phyloP scores from a whole-genome alignment of 2,113 vertebrate species.

The Chaetura pelagica region DNA sequence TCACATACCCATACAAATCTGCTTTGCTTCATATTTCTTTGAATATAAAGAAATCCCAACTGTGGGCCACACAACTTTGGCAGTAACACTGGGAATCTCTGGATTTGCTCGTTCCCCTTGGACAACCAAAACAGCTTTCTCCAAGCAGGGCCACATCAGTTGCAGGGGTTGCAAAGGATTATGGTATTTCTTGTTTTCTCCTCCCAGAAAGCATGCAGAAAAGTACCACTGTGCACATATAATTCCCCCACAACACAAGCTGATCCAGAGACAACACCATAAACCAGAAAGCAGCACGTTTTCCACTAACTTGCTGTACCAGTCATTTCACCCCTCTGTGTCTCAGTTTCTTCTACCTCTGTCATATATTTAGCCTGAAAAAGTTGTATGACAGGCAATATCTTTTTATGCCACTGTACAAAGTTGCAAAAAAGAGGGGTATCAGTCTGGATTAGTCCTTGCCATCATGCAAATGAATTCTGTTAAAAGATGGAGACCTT shows the following conservation, averaged over 20 bases:
- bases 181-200: neutral
- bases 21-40: neutral
- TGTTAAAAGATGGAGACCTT: slow-evolving; percentile 49
- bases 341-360: neutral
- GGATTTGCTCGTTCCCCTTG: neutral
- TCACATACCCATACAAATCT: neutral
- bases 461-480: slow-evolving; percentile 54
- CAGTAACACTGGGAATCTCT: neutral
- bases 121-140: neutral
- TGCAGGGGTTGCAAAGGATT: neutral
- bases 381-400: neutral
- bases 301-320: neutral
- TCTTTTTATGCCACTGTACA: neutral
- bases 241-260: neutral
- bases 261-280: neutral
- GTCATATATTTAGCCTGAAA: neutral
- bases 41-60: neutral
- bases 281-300: neutral
- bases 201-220: neutral
- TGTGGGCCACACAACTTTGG: neutral
- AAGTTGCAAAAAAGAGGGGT: neutral
- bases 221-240: neutral
- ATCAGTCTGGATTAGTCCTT: neutral
- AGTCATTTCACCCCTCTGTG: neutral
- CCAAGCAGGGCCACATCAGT: neutral